A percentile compares a stretch with the other conserved stretches of the same genome.
phyloP scores from a whole-genome alignment of 2,113 vertebrate species.

The Xyliphius kryptos region DNA sequence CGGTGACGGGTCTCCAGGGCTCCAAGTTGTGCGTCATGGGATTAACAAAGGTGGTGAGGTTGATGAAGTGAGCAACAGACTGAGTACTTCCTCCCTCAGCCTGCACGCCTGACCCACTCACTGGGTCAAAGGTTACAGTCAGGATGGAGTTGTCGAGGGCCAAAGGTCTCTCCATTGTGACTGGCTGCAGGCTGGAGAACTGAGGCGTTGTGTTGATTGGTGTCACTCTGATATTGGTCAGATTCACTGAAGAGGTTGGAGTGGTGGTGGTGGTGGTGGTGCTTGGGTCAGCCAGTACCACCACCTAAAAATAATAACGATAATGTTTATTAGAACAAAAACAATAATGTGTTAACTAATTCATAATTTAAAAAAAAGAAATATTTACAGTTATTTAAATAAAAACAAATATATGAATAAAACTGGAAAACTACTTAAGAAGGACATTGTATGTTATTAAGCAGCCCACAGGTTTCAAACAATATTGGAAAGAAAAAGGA shows the following conservation, averaged over 20 bases:
- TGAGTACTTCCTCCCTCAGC: conserved; percentile 67
- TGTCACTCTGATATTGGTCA: conserved; percentile 89
- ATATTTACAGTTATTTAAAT: too few relatives aligned
- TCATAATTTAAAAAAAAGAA: too few relatives aligned
- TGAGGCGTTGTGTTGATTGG: conserved; percentile 82
- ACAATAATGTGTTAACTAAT: too few relatives aligned
- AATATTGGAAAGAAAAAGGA: too few relatives aligned
- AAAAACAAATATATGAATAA: too few relatives aligned
- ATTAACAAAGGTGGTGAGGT: conserved; percentile 91
- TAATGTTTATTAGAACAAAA: too few relatives aligned
- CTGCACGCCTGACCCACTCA: conserved; percentile 80
- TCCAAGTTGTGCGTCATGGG: conserved; percentile 83
- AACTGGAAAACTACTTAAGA: too few relatives aligned
- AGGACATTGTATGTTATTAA: too few relatives aligned
- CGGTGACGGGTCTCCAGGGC: conserved; percentile 77
- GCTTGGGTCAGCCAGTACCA: conserved; percentile 82
- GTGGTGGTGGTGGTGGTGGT: conserved; percentile 54
- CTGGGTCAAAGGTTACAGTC: conserved; percentile 89
- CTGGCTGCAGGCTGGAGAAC: conserved; percentile 89
- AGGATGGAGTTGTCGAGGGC: conserved; percentile 94
- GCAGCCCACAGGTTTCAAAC: too few relatives aligned
- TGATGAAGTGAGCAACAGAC: conserved; percentile 92
- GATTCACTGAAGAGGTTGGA: conserved; percentile 63
- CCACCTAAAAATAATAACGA: conserved; percentile 87
- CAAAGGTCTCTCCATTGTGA: conserved; percentile 83